These are phyloP conservation scores for Lethenteron camtschaticum DNA, from an alignment of 2,113 vertebrate species.

Conservation along the genomic window DNA sequence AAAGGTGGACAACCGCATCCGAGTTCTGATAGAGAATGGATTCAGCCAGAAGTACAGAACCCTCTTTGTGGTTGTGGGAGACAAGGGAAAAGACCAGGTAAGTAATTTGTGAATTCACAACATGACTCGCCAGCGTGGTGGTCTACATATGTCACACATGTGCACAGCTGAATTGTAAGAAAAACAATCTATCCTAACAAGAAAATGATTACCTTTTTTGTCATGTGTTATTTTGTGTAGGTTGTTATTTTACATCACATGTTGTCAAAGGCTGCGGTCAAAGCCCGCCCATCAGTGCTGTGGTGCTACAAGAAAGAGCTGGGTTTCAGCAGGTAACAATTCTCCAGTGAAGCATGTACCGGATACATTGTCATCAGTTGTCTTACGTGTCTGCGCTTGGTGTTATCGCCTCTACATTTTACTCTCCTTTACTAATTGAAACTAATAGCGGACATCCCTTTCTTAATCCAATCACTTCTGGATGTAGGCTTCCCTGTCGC, in stretches of 20 bases:
- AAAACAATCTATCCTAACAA: no score
- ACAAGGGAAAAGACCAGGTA: conserved; percentile 80
- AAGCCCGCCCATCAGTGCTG: conserved; percentile 63
- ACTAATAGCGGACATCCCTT: no score
- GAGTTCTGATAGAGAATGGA: conserved; percentile 91
- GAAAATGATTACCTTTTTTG: not conserved
- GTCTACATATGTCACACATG: no score
- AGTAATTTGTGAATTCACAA: not conserved
- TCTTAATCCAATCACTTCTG: no score
- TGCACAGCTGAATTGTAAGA: no score
- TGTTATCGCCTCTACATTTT: not conserved
- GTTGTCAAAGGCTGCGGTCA: conserved; percentile 75
- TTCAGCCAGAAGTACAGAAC: conserved; percentile 45
- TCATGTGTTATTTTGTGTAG: conserved; percentile 20
- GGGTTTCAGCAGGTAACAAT: conserved; percentile 66
- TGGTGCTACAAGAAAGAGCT: conserved; percentile 98
- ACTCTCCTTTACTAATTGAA: not conserved
- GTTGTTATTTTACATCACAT: conserved; percentile 97
- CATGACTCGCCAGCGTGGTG: no score
- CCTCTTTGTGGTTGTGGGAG: conserved; percentile 69
- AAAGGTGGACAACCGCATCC: conserved; percentile 79
- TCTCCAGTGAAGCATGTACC: not conserved
- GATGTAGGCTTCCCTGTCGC: no score
- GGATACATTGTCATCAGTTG: not conserved
- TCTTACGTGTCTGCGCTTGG: not conserved